Base-by-base conservation (phyloP, 2,797 vertebrate genomes). In the Onychomys torridus region DNA sequence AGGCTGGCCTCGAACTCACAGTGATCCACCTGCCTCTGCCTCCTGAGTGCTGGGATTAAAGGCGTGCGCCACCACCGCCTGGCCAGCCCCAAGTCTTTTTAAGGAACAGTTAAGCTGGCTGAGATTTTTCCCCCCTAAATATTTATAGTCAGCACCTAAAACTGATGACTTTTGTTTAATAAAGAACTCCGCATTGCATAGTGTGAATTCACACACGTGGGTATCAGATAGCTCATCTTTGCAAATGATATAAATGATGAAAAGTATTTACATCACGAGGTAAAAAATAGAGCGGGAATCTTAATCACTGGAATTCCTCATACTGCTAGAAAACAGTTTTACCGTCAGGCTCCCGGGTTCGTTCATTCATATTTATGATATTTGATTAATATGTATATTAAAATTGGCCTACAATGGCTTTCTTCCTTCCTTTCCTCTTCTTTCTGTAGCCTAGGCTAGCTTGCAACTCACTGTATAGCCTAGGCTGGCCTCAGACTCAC, bases 81-180 rank as follows among this genome's bases (percentile, higher is more conserved):
- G n/a, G n/a, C n/a, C 32, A 67, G 43, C 3, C 63, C 2, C 43
- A 0, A 65, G 43, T 25, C 61, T 14, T 69, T 29, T 69, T 43
- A 87, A 85, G 52, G 17, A 79, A 69, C 27, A 65, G 6, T 91
- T 91, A 85, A 93, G 91, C 55, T 93, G 89, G 23, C 65, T 96
- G 93, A 94, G 91, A 90, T 43, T 34, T 87, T 96, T 76, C 63
- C 14, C 57, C 3, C 52, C 63, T 37, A 52, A 55, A 92, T 92
- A 59, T 88, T 81, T 21, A 29, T 73, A 49, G 14, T 61, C 23
- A 81, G 55, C 71, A 57, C 5, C 78, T 78, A 89, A 29, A 90
- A 75, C 27, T 77, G 75, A 87, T 37, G 84, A 94, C 32, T 83
- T n/a, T 95, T 0, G 0, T 1, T 43, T 96, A 77, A 71, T 94